A percentile compares a stretch with the other conserved stretches of the same genome.
Evolutionary conservation across 2,888 invertebrate species (phyloP).

Genomic region (Heliconius hortense): DNA sequence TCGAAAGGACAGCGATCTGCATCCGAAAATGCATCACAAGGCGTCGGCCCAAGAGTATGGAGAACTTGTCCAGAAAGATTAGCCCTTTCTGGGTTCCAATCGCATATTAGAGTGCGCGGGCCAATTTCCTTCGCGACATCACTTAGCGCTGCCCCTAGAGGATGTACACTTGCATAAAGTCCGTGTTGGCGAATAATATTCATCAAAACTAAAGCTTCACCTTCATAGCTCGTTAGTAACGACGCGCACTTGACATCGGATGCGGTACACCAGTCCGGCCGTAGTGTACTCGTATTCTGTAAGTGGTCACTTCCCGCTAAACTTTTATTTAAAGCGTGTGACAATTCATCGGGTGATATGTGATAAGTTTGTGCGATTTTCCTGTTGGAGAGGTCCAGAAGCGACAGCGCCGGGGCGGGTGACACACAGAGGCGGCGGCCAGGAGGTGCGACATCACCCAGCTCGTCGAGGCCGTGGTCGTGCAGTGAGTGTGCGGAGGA

Average conservation of each 20-base stretch:
- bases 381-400: slow-evolving; percentile 59
- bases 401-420: slow-evolving; percentile 52
- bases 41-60: slow-evolving; percentile 58
- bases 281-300: slow-evolving; percentile 53
- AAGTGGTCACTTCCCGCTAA: neutral
- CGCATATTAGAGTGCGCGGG: slow-evolving; percentile 50
- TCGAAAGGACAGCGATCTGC: slow-evolving; percentile 62
- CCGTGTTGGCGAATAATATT: slow-evolving; percentile 46
- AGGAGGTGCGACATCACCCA: slow-evolving; percentile 60
- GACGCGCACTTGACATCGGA: slow-evolving; percentile 51
- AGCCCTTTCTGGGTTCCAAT: slow-evolving; percentile 50
- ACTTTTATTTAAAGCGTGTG: slow-evolving; percentile 9
- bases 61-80: slow-evolving; percentile 14
- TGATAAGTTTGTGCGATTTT: slow-evolving; percentile 49
- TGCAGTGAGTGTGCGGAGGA: slow-evolving; percentile 52
- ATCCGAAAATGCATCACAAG: slow-evolving; percentile 49
- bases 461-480: slow-evolving; percentile 59
- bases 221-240: slow-evolving; percentile 52
- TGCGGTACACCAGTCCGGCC: slow-evolving; percentile 79
- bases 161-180: slow-evolving; percentile 49
- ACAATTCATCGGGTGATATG: slow-evolving; percentile 38
- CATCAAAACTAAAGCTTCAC: slow-evolving; percentile 53
- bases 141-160: slow-evolving; percentile 44
- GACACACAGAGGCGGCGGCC: slow-evolving; percentile 58
- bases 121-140: slow-evolving; percentile 34